A percentile compares a stretch with the other conserved stretches of the same genome.
phyloP scores from a whole-genome alignment of 2,888 invertebrate species.

The Hyalella azteca region DNA sequence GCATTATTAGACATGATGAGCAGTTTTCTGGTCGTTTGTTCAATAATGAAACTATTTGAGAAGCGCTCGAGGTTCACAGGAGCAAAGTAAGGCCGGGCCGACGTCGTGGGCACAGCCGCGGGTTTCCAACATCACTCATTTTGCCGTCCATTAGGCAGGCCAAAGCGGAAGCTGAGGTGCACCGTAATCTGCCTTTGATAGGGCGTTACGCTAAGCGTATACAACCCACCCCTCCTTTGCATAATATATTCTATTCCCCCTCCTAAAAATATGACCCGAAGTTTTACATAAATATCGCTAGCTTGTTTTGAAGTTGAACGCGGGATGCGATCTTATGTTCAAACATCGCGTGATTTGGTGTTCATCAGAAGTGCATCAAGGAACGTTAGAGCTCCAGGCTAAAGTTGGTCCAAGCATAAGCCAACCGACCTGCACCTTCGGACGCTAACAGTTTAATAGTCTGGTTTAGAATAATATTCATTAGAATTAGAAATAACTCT shows the following conservation, averaged over 20 bases:
- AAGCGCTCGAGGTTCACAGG: neutral
- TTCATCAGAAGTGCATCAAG: constrained; percentile 21
- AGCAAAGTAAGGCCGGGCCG: constrained; percentile 58
- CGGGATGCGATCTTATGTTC: neutral
- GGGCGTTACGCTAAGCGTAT: constrained; percentile 12
- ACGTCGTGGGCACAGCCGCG: constrained; percentile 41
- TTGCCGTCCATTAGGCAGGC: constrained; percentile 3
- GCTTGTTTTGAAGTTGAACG: neutral
- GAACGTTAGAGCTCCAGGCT: no score
- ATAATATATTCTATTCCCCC: neutral
- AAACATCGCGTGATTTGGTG: neutral
- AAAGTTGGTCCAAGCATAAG: no score
- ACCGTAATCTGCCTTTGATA: constrained; percentile 33
- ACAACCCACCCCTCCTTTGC: neutral
- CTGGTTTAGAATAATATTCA: no score
- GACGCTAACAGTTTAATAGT: no score
- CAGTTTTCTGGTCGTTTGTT: no score
- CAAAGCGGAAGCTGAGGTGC: neutral
- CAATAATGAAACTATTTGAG: neutral
- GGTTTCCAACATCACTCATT: constrained; percentile 19
- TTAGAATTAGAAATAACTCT: no score
- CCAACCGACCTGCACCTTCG: no score
- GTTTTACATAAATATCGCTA: constrained; percentile 27
- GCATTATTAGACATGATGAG: no score
- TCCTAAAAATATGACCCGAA: constrained; percentile 1